Evolutionary conservation across 2,113 vertebrate genomes (phyloP), one percentile per base, ranked within the genome.

Genomic region (Thinocorus orbignyianus): DNA sequence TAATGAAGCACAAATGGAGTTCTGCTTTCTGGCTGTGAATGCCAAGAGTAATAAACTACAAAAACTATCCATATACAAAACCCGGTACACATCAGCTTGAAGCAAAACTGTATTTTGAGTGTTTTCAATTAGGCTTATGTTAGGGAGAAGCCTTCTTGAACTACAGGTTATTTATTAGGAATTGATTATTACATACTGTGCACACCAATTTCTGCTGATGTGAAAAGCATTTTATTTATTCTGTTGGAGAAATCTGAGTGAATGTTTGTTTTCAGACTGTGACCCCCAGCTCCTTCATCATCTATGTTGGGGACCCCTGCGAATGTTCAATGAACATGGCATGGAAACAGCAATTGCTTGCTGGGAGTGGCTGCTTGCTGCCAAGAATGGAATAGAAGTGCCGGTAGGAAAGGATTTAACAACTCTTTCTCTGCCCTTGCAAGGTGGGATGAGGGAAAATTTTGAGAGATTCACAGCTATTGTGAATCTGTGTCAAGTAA

Each of bases 281-380:
- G 98, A 99, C 93, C 98, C 98, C 7, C 99, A 98, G 94, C 99
- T 99, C 37, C 98, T 99, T 64, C 99, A 99, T 97, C 99, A 99
- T 84, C 97, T 99, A 68, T 99, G 99, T 90, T 99, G 99, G 99
- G 99, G 98, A 85, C 99, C 99, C 31, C 98, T 99, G 65, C 99
- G 98, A 92, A 99, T 99, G 99, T 99, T 99, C 96, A 99, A 98
- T 4, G 99, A 99, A 76, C 98, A 99, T 11, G 99, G 99, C 93
- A 99, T 99, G 98, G 99, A 99, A 97, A 98, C 99, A 1, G 99
- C 99, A 17, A 98, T 99, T 23, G 99, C 99, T 87, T 99, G 99
- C 98, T 99, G 99, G 99, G 99, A 99, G 93, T 99, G 99, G 99
- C 98, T 99, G 81, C 98, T 99, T 44, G 99, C 99, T 26, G 99